These are phyloP conservation scores for Protobothrops flavoviridis DNA, from an alignment of 2,113 vertebrate species.

Conservation along the genomic window DNA sequence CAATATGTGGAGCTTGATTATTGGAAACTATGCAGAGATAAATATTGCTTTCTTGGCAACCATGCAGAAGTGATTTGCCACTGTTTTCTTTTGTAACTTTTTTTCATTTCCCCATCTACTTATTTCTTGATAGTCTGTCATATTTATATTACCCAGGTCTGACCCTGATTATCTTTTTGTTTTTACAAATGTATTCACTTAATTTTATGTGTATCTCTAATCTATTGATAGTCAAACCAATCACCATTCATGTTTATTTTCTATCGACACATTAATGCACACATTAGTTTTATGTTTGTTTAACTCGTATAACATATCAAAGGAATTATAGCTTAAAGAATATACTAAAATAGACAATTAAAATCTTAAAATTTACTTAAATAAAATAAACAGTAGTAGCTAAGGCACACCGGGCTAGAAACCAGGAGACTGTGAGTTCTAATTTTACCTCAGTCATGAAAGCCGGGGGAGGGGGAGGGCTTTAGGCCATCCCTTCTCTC, in stretches of 20 bases:
- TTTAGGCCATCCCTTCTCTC: not conserved
- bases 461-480: not conserved
- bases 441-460: not conserved
- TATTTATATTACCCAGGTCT: not conserved
- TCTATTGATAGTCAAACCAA: slow-evolving; percentile 45
- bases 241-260: slow-evolving; percentile 30
- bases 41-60: not conserved
- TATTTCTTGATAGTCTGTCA: not conserved
- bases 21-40: not conserved
- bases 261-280: not conserved
- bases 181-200: slow-evolving; percentile 29
- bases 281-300: not conserved
- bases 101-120: not conserved
- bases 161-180: not conserved
- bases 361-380: not conserved
- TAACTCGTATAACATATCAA: not conserved
- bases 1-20: not conserved
- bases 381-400: not conserved
- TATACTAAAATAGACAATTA: not conserved
- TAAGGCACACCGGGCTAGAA: not conserved
- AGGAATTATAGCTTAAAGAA: not conserved
- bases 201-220: slow-evolving; percentile 24
- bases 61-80: not conserved
- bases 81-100: not conserved
- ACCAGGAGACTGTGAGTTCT: not conserved